A percentile compares a stretch with the other conserved stretches of the same genome.
Conservation (phyloP, 2,113 vertebrate genomes). For the cattle (Bos taurus) region DNA sequence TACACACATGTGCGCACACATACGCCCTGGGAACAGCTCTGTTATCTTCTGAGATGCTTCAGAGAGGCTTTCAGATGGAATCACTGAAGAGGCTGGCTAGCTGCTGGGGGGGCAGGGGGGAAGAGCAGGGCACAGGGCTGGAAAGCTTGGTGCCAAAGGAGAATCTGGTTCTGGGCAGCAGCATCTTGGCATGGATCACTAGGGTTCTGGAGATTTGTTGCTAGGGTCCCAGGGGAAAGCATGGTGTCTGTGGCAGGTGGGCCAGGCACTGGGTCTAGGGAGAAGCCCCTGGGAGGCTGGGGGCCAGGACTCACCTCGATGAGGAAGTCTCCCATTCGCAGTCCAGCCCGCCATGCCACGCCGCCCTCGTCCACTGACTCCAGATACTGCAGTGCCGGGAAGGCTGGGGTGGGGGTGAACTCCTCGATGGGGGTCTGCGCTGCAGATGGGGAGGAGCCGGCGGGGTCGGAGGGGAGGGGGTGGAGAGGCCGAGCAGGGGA, state of each 20-base stretch:
- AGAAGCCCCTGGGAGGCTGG: background rate
- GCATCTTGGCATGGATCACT: background rate
- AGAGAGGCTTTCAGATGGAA: background rate
- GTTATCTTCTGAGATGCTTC: background rate
- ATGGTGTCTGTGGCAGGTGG: too few species aligned
- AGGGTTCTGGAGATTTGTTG: background rate
- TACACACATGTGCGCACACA: fast-evolving
- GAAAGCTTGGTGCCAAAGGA: background rate
- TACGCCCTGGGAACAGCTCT: background rate
- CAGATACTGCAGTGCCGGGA: slow-evolving; percentile 93
- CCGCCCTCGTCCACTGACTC: slow-evolving; percentile 95
- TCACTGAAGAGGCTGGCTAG: background rate
- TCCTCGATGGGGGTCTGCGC: slow-evolving; percentile 95
- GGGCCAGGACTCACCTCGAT: slow-evolving; percentile 84
- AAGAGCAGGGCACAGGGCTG: background rate
- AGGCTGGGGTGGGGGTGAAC: slow-evolving; percentile 93
- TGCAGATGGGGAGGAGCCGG: slow-evolving; percentile 77
- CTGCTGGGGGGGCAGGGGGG: background rate
- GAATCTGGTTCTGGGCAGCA: background rate
- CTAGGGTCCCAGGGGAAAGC: background rate
- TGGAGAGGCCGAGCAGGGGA: slow-evolving; percentile 72
- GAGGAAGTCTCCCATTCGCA: slow-evolving; percentile 95
- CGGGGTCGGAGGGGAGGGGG: slow-evolving; percentile 67
- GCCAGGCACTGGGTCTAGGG: background rate
- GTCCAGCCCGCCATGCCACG: slow-evolving; percentile 92